These are phyloP conservation scores for Stichopus horrens DNA, from an alignment of 53 echinoderm and acorn worm species.

Conservation along the genomic window DNA sequence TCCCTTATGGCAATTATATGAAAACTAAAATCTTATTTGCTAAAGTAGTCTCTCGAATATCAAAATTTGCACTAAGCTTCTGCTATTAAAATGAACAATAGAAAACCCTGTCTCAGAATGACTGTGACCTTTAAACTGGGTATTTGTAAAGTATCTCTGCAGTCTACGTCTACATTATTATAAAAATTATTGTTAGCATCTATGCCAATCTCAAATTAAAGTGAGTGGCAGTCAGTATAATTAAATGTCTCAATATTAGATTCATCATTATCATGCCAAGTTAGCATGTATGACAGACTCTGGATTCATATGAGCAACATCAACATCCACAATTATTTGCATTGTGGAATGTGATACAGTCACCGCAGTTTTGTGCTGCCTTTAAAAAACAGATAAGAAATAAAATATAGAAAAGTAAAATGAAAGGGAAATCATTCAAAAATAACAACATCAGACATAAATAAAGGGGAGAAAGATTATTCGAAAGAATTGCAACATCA, in stretches of 20 bases:
- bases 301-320: neutral
- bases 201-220: neutral
- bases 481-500: neutral
- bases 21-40: neutral
- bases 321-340: neutral
- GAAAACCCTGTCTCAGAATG: neutral
- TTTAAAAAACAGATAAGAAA: neutral
- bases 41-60: neutral
- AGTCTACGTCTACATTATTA: neutral
- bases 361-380: neutral
- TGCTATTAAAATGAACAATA: conserved; percentile 10
- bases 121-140: neutral
- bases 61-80: neutral
- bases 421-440: neutral
- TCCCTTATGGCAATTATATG: conserved; percentile 14
- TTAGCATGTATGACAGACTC: neutral
- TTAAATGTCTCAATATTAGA: neutral
- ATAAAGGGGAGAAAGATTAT: neutral
- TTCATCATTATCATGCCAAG: neutral
- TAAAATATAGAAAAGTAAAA: neutral
- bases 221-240: conserved; percentile 19
- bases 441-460: conserved; percentile 16
- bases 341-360: neutral
- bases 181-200: conserved; percentile 19
- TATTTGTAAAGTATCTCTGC: conserved; percentile 17